phyloP scores from a whole-genome alignment of 2,113 vertebrate genomes.

The Agapornis roseicollis region DNA sequence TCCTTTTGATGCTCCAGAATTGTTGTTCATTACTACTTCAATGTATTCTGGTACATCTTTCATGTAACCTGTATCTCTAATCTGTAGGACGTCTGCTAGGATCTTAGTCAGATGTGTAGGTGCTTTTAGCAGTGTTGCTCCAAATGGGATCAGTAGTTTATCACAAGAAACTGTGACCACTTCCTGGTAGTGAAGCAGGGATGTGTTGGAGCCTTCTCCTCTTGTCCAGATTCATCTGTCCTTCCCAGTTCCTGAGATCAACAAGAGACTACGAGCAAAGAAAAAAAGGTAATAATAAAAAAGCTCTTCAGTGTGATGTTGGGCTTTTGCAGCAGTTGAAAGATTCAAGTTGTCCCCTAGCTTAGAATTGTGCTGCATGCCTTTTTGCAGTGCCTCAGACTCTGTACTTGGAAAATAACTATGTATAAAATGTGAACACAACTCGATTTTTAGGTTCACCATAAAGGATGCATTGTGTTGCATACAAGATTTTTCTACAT shows the following conservation, averaged over 20 bases:
- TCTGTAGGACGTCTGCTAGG: not conserved
- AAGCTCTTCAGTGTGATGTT: not conserved
- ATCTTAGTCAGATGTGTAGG: not conserved
- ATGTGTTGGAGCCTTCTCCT: not conserved
- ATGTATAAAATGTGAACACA: not conserved
- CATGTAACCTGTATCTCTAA: not conserved
- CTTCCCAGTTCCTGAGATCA: not conserved
- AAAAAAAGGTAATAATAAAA: not conserved
- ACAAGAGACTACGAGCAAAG: not conserved
- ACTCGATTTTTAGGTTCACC: not conserved
- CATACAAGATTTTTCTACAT: not conserved
- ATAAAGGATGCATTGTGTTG: not conserved
- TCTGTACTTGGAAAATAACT: not conserved
- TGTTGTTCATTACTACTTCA: not conserved
- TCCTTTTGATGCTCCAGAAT: not conserved
- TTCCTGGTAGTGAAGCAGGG: not conserved
- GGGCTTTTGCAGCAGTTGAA: not conserved
- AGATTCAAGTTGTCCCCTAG: not conserved
- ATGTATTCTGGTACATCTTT: not conserved
- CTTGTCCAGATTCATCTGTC: rapidly evolving
- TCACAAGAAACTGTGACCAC: not conserved
- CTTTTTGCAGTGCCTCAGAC: not conserved
- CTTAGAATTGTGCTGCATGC: not conserved
- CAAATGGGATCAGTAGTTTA: not conserved
- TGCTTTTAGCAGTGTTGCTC: not conserved